These are phyloP conservation scores for Melitaea cinxia DNA, from an alignment of 1,140 invertebrate genomes.

Conservation along the genomic window DNA sequence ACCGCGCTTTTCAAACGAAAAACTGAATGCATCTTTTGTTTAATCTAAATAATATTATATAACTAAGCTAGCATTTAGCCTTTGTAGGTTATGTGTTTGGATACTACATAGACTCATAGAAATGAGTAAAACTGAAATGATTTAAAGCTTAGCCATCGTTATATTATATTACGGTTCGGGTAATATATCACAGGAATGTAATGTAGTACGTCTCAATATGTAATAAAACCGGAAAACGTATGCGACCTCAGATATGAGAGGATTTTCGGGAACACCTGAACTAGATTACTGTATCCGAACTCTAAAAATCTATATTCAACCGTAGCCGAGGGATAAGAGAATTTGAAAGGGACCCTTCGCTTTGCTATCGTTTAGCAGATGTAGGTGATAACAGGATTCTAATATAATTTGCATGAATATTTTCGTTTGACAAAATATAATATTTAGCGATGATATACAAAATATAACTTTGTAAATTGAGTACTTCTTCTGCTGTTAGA, in stretches of 20 bases:
- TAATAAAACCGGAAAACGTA: slow-evolving; percentile 74
- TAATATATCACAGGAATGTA: slow-evolving; percentile 71
- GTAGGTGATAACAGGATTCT: slow-evolving; percentile 50
- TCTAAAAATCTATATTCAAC: slow-evolving; percentile 71
- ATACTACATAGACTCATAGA: neutral
- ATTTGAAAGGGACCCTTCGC: slow-evolving; percentile 61
- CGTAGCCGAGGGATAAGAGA: slow-evolving; percentile 48
- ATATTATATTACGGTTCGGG: slow-evolving; percentile 49
- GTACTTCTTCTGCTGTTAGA: too few species aligned
- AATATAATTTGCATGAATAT: slow-evolving; percentile 68
- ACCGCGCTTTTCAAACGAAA: too few species aligned
- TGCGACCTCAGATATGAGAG: slow-evolving; percentile 68
- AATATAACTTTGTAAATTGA: too few species aligned
- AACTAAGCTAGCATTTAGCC: neutral
- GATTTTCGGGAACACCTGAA: slow-evolving; percentile 71
- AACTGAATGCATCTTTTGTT: too few species aligned
- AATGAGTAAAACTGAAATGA: slow-evolving; percentile 46
- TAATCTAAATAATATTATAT: too few species aligned
- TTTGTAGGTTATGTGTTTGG: neutral
- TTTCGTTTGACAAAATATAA: too few species aligned
- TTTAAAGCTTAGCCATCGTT: slow-evolving; percentile 50
- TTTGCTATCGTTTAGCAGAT: slow-evolving; percentile 59
- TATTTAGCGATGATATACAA: too few species aligned
- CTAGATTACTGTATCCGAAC: slow-evolving; percentile 71
- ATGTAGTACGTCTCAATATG: slow-evolving; percentile 78